Evolutionary conservation across 2,888 invertebrate genomes (phyloP).

Genomic region (Ectemnius lituratus): DNA sequence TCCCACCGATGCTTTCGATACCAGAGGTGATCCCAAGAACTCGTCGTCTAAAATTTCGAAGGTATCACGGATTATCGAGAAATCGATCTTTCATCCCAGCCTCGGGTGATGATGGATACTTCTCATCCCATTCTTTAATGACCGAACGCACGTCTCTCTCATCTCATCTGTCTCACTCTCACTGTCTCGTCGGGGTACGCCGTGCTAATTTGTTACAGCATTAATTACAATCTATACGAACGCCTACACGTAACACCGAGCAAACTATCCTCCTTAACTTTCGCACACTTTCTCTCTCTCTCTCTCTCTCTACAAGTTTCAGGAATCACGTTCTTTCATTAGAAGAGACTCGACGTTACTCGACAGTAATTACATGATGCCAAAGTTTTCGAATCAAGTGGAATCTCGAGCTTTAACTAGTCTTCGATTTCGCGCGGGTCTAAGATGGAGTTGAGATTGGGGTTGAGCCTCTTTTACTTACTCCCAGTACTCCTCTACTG

Average conservation of each 20-base stretch:
- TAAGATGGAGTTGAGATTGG: not conserved
- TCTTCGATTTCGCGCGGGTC: not conserved
- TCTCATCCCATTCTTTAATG: conserved; percentile 5
- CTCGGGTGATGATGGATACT: not conserved
- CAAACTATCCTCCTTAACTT: conserved; percentile 34
- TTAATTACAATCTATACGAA: conserved; percentile 3
- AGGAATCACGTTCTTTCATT: conserved; percentile 87
- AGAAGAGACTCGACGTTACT: not conserved
- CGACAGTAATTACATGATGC: too few species aligned
- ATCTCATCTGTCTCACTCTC: too few species aligned
- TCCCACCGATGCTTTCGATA: conserved; percentile 82
- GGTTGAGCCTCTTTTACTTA: conserved; percentile 70
- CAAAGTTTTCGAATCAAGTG: too few species aligned
- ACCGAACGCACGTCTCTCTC: conserved; percentile 9
- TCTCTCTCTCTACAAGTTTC: conserved; percentile 71
- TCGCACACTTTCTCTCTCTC: conserved; percentile 51
- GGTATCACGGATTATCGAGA: conserved; percentile 17
- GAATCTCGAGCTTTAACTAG: not conserved
- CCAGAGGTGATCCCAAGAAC: conserved; percentile 82
- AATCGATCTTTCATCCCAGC: conserved; percentile 1
- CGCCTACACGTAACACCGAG: not conserved
- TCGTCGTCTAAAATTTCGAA: conserved; percentile 79
- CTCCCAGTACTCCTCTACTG: conserved; percentile 82
- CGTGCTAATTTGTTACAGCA: not conserved
- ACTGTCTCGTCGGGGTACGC: conserved; percentile 10